Conservation (phyloP, 2,888 invertebrate species). For the Augiades crinisus region DNA sequence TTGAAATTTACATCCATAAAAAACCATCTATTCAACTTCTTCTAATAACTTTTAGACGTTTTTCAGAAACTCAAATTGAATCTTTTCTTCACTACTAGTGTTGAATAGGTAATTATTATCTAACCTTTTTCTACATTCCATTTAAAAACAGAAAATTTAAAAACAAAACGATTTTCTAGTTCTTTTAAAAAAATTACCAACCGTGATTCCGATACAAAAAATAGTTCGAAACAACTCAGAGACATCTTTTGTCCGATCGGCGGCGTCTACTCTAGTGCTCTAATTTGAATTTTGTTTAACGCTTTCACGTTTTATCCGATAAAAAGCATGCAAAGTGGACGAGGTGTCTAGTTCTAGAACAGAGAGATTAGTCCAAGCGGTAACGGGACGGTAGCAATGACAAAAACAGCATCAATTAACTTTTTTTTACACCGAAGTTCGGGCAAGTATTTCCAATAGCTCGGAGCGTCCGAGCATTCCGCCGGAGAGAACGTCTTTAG, state of each 20-base stretch:
- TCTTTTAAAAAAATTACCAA: not conserved
- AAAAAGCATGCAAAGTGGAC: constrained; percentile 46
- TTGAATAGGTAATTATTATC: too few species aligned
- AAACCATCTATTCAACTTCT: too few species aligned
- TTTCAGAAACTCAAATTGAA: too few species aligned
- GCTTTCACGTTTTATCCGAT: constrained; percentile 43
- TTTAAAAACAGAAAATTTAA: too few species aligned
- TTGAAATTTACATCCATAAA: not conserved
- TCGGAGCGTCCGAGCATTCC: constrained; percentile 60
- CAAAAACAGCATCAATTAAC: constrained; percentile 76
- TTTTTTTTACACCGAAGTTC: constrained; percentile 64
- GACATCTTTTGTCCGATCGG: constrained; percentile 7
- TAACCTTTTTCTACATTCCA: too few species aligned
- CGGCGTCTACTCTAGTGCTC: constrained; percentile 31
- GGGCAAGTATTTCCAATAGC: constrained; percentile 69
- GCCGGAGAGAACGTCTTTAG: constrained; percentile 69
- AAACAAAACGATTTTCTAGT: not conserved
- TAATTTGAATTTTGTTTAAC: constrained; percentile 35
- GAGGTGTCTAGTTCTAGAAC: constrained; percentile 46
- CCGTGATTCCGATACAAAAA: not conserved
- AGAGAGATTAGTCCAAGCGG: constrained; percentile 60
- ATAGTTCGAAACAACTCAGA: constrained; percentile 7
- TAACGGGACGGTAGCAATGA: constrained; percentile 61
- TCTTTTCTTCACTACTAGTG: too few species aligned
- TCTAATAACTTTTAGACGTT: too few species aligned